Evolutionary conservation across 2,888 invertebrate genomes (phyloP).

Genomic region (Eupithecia tripunctaria): DNA sequence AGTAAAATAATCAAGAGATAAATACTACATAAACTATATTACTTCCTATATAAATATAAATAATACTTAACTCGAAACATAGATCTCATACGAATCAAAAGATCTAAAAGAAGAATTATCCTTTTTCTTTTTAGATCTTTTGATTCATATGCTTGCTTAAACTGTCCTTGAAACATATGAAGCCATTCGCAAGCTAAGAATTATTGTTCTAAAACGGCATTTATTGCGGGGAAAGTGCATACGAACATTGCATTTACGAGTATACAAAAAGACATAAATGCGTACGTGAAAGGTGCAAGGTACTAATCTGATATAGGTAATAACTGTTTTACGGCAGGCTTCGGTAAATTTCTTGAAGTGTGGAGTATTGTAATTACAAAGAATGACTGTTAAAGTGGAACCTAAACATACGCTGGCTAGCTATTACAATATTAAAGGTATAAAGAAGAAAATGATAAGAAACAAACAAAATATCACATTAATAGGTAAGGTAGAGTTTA

Average conservation of each 20-base stretch:
- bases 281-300: constrained; percentile 47
- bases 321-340: constrained; percentile 19
- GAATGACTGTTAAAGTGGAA: neutral
- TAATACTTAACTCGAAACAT: too few species aligned
- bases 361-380: constrained; percentile 14
- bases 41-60: too few species aligned
- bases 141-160: neutral
- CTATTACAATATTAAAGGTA: neutral
- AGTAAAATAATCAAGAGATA: neutral
- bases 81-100: neutral
- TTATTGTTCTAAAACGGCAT: neutral
- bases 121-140: neutral
- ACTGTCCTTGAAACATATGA: neutral
- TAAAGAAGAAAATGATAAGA: neutral
- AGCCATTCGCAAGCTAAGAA: neutral
- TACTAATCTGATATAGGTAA: constrained; percentile 52
- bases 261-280: constrained; percentile 1
- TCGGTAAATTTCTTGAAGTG: constrained; percentile 9
- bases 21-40: neutral
- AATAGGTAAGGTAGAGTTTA: too few species aligned
- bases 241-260: constrained; percentile 18
- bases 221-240: constrained; percentile 24
- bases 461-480: neutral
- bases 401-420: neutral
- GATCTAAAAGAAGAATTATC: neutral